phyloP scores from a whole-genome alignment of 2,113 vertebrate genomes.

The Setophaga coronata region DNA sequence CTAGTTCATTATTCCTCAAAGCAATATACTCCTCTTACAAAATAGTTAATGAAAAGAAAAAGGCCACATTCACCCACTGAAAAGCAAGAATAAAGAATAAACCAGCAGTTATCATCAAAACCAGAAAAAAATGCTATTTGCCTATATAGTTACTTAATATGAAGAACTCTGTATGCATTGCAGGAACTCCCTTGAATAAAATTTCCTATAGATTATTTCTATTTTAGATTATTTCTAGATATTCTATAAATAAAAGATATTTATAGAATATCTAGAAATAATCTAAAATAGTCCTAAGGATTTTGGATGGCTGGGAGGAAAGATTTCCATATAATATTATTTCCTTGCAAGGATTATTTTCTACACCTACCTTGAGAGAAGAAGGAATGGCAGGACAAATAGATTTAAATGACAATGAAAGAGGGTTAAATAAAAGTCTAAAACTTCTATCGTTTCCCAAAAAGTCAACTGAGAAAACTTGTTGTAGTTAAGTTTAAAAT shows the following conservation, averaged over 20 bases:
- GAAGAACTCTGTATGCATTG: neutral
- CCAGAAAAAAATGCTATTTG: neutral
- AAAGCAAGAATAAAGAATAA: neutral
- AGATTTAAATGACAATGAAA: neutral
- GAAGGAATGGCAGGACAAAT: neutral
- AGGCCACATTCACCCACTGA: neutral
- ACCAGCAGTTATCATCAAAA: neutral
- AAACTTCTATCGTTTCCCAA: neutral
- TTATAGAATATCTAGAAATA: neutral
- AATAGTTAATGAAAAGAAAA: neutral
- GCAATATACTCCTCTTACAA: neutral
- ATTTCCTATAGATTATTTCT: too few species aligned
- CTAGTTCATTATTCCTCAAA: neutral
- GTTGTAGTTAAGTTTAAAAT: neutral
- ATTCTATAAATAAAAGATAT: too few species aligned
- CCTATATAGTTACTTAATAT: neutral
- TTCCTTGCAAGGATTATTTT: neutral
- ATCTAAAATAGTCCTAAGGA: neutral
- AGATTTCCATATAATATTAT: neutral
- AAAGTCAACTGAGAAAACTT: neutral
- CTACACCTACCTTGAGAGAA: neutral
- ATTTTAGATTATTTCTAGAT: too few species aligned
- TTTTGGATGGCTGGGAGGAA: neutral
- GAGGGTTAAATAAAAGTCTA: neutral
- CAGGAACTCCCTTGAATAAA: neutral